Evolutionary conservation across 2,797 vertebrate species (phyloP).

Genomic region (Coregonus suidteri): DNA sequence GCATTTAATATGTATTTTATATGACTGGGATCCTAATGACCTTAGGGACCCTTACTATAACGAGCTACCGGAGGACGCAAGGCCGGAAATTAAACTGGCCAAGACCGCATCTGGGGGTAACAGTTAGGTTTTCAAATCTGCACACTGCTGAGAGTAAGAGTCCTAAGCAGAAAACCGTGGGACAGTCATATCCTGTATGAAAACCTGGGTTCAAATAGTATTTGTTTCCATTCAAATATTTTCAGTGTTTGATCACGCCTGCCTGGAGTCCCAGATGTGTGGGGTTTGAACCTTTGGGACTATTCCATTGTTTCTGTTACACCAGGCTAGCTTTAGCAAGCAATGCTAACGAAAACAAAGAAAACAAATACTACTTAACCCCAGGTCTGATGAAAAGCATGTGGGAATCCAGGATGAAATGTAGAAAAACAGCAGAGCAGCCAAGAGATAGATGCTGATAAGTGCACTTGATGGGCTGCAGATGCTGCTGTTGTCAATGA

Average conservation of each 20-base stretch:
- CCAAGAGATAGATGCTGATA: not conserved
- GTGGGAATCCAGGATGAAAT: not conserved
- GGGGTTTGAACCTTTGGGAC: too few relatives aligned
- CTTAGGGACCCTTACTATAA: not conserved
- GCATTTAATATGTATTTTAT: not conserved
- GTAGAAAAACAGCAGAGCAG: not conserved
- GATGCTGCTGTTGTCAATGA: not conserved
- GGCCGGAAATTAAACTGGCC: not conserved
- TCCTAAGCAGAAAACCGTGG: not conserved
- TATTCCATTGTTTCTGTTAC: too few relatives aligned
- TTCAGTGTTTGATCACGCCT: too few relatives aligned
- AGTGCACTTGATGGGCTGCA: not conserved
- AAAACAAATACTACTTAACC: too few relatives aligned
- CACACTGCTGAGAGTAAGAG: not conserved
- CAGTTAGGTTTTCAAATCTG: not conserved
- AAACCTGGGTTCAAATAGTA: not conserved
- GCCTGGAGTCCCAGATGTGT: too few relatives aligned
- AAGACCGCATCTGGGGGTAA: not conserved
- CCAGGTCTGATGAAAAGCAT: not conserved
- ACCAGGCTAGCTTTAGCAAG: too few relatives aligned
- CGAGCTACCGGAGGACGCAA: not conserved
- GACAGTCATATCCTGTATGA: not conserved
- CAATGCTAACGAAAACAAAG: too few relatives aligned
- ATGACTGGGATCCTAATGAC: not conserved
- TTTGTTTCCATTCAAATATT: too few relatives aligned